Base-by-base conservation (phyloP, 2,113 vertebrate genomes). In the Jacana jacana region DNA sequence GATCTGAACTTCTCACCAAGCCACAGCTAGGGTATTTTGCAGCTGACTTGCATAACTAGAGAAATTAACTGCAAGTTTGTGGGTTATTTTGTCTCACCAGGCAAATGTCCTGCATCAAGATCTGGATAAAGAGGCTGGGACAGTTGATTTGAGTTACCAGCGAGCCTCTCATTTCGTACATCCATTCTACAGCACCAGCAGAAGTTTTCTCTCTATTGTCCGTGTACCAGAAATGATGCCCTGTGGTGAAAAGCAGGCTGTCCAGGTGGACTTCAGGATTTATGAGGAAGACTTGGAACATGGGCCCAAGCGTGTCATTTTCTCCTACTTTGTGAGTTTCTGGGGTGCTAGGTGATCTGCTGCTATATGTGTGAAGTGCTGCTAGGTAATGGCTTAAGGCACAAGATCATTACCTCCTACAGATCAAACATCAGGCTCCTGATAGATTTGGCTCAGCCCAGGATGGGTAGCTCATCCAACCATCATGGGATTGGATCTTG, bases 251-350 rank as follows among this genome's bases (percentile, higher is more conserved):
- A 90, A 63, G 3, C 95, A 94, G 11, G 52, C 86, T 40, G 35
- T 97, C 10, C 79, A 75, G 37, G 97, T 98, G 87, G 92, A 97
- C 61, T 98, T 97, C 81, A 89, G 66, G 65, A 96, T 97, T 30
- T 49, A 96, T 13, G 77, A 83, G 14, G 82, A 79, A 5, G 97
- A 98, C 61, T 73, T 88, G 30, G 80, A 88, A 28, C 87, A 88
- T 1, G 92, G 94, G 39, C 84, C 88, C 81, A 97, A 68, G 84
- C 97, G 88, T 3, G 96, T 97, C 46, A 55, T 83, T 63, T 97
- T 98, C 82, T 95, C 97, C 82, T 98, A 98, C 80, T 95, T 96
- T 57, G 98, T 98, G 92, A 98, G 98, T 94, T 79, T 64, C 78
- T 93, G 61, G 39, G 81, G n/a, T n/a, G n/a, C n/a, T n/a, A n/a